Conservation (phyloP, 1,140 invertebrate species). For the Drosophila repleta region DNA sequence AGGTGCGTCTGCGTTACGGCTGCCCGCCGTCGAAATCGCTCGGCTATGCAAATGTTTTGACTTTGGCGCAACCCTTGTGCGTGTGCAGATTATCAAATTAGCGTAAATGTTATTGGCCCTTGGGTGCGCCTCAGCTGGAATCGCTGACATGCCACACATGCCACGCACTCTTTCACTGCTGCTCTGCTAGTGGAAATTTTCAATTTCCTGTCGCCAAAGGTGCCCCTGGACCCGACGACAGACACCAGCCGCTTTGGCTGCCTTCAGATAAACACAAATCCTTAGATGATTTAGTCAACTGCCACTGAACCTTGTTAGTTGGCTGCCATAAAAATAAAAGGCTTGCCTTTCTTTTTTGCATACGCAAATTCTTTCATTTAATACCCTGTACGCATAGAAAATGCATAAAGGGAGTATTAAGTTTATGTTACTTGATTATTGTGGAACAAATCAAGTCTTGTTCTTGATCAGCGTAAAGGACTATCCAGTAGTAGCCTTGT, state of each 20-base stretch:
- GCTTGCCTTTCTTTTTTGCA: not conserved
- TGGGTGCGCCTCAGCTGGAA: conserved; percentile 46
- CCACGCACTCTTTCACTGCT: conserved; percentile 12
- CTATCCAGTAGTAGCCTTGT: no score
- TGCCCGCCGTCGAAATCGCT: conserved; percentile 8
- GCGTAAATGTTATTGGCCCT: conserved; percentile 80
- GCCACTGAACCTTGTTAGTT: conserved; percentile 62
- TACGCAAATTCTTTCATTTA: conserved; percentile 30
- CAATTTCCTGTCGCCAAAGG: conserved; percentile 70
- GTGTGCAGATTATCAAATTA: conserved; percentile 83
- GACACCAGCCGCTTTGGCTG: conserved; percentile 28
- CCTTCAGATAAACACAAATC: conserved; percentile 68
- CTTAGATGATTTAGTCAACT: conserved; percentile 69
- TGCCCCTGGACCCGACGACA: conserved; percentile 9
- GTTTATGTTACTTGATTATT: no score
- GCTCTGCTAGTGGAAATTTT: conserved; percentile 64
- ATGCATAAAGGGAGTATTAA: no score
- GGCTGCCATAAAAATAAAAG: conserved; percentile 66
- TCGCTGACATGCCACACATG: conserved; percentile 56
- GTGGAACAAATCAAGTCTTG: no score
- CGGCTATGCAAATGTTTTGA: conserved; percentile 72
- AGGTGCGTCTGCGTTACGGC: conserved; percentile 67
- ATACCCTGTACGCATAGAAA: not conserved
- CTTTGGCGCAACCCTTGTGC: conserved; percentile 59
- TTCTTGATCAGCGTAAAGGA: no score